Percentiles rank a stretch among this genome's conserved stretches.
These are phyloP conservation scores for Copsychus sechellarum DNA, from an alignment of 2,113 vertebrate species.

Conservation along the genomic window DNA sequence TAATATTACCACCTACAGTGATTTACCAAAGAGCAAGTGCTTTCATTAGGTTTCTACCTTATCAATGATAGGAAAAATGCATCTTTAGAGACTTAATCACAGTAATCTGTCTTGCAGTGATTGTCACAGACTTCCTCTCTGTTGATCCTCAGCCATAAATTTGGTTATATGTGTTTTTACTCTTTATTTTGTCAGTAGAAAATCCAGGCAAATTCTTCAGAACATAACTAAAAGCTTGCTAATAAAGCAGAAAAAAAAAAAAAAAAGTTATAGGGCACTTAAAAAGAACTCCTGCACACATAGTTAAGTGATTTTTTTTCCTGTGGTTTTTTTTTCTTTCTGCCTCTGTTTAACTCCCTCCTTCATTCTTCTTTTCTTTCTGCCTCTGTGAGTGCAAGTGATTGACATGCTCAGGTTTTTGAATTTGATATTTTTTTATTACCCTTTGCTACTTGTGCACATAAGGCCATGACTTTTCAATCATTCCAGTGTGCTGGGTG, in stretches of 20 bases:
- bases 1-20: background rate
- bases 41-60: background rate
- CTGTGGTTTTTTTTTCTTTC: background rate
- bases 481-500: background rate
- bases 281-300: background rate
- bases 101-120: background rate
- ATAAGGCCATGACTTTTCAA: background rate
- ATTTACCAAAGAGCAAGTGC: background rate
- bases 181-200: background rate
- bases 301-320: background rate
- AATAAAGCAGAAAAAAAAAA: background rate
- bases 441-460: background rate
- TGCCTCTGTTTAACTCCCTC: background rate
- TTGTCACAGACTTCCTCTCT: background rate
- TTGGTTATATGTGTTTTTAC: background rate
- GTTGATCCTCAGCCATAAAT: background rate
- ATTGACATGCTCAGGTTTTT: background rate
- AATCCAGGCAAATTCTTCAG: background rate
- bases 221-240: background rate
- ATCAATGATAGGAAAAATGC: background rate
- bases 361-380: background rate
- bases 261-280: background rate
- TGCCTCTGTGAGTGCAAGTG: background rate
- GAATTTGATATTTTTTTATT: background rate
- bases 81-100: background rate